Base-by-base conservation (phyloP, 2,113 vertebrate genomes). In the Podiceps cristatus region DNA sequence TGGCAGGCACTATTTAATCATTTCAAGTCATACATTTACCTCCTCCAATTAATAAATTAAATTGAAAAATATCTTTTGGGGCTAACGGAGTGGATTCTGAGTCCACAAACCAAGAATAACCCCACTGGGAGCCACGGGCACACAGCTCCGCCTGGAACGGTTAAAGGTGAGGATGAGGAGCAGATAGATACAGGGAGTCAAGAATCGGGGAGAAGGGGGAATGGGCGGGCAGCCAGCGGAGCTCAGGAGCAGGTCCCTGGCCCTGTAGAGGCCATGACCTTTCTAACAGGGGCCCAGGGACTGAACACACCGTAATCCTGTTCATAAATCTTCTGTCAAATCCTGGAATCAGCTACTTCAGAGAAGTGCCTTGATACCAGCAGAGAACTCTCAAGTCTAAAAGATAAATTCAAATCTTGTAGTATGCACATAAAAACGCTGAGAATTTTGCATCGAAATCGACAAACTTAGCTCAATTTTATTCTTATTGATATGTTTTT, bases 211-310 rank as follows among this genome's bases (percentile, higher is more conserved):
- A 2, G 10, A 33, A 3, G 0, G 11, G n/a, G 40, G 64, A 28
- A 12, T 0, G n/a, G 50, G 14, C 9, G 37, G 22, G 64, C 47
- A 62, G 58, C 22, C 50, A 12, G 5, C 6, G 2, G 25, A 6
- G 29, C 63, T 10, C 71, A 18, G 0, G 1, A 44, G 35, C 0
- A 0, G 8, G 25, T 10, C 29, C 5, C 35, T 18, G 31, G 40
- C 31, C 40, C 25, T 9, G 1, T 0, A 33, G 66, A 28, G 66
- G 5, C 78, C 22, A 3, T 14, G 33, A 2, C n/a, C 77, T 9
- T 44, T 16, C 71, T 9, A 23, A 6, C 0, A 2, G 16, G 50
- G 8, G 56, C 24, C 49, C 35, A 13, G 58, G n/a, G 40, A 18
- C 45, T 10, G 7, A 44, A 10, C 1, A 12, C 25, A 7, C 47